These are phyloP conservation scores for Heliconius cydno DNA, from an alignment of 2,888 invertebrate genomes.

Conservation along the genomic window DNA sequence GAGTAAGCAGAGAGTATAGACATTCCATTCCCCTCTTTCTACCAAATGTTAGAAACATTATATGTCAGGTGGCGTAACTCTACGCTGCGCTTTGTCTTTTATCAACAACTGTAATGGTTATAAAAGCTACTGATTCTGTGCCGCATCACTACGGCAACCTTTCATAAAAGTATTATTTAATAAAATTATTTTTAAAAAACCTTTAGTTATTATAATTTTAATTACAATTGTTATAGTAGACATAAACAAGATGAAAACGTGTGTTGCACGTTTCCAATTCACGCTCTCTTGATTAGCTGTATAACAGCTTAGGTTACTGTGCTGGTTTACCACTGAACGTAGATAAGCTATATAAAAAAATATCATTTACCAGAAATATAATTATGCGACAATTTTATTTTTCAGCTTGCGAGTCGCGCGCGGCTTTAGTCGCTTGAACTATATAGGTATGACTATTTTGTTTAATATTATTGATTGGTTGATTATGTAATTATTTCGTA, in stretches of 20 bases:
- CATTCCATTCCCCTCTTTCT: neutral
- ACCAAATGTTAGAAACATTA: neutral
- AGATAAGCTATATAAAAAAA: neutral
- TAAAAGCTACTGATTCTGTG: too few relatives aligned
- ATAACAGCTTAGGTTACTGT: constrained; percentile 5
- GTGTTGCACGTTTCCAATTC: constrained; percentile 25
- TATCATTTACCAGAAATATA: too few relatives aligned
- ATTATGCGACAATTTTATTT: too few relatives aligned
- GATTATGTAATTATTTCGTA: too few relatives aligned
- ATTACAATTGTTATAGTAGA: constrained; percentile 26
- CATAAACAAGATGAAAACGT: constrained; percentile 27
- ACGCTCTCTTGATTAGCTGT: constrained; percentile 33
- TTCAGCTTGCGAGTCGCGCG: too few relatives aligned
- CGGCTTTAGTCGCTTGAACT: too few relatives aligned
- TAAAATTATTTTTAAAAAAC: too few relatives aligned
- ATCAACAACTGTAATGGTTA: too few relatives aligned
- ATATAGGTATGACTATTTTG: too few relatives aligned
- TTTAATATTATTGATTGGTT: too few relatives aligned
- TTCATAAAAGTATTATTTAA: too few relatives aligned
- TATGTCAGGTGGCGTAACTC: neutral
- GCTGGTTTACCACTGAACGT: neutral
- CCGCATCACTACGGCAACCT: too few relatives aligned
- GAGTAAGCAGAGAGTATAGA: neutral
- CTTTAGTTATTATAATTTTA: constrained; percentile 2
- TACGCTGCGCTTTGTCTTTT: neutral